Conservation (phyloP, 2,888 invertebrate species). For the Machimus atricapillus region DNA sequence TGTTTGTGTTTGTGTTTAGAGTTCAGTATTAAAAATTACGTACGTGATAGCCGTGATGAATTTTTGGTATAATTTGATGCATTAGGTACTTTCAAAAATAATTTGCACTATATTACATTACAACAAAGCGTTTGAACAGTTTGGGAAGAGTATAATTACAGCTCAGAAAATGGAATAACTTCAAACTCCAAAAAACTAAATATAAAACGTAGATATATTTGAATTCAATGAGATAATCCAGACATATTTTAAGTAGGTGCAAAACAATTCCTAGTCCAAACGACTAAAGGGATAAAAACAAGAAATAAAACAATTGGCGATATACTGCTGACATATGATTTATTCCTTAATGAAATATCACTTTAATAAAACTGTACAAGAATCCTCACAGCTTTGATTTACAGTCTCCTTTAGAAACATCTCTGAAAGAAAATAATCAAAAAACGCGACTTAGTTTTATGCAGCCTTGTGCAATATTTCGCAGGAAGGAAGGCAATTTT, state of each 20-base stretch:
- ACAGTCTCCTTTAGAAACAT: neutral
- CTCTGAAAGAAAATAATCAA: conserved; percentile 8
- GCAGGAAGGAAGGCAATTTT: neutral
- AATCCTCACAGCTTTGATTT: conserved; percentile 3
- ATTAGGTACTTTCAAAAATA: neutral
- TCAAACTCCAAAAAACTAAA: too few species aligned
- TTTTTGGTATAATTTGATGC: neutral
- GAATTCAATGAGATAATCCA: too few species aligned
- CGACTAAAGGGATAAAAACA: neutral
- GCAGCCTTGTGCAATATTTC: neutral
- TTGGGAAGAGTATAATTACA: neutral
- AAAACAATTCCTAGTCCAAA: neutral
- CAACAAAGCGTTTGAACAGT: too few species aligned
- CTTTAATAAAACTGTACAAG: neutral
- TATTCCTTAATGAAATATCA: neutral
- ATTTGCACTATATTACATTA: neutral
- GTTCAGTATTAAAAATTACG: neutral
- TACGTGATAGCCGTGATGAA: neutral
- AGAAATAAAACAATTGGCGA: too few species aligned
- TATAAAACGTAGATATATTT: too few species aligned
- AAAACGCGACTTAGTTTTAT: neutral
- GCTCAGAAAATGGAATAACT: neutral
- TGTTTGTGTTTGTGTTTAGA: neutral
- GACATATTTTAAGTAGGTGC: too few species aligned
- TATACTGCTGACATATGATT: neutral